These are phyloP conservation scores for Pelecanus crispus DNA, from an alignment of 2,113 vertebrate genomes.

Conservation along the genomic window DNA sequence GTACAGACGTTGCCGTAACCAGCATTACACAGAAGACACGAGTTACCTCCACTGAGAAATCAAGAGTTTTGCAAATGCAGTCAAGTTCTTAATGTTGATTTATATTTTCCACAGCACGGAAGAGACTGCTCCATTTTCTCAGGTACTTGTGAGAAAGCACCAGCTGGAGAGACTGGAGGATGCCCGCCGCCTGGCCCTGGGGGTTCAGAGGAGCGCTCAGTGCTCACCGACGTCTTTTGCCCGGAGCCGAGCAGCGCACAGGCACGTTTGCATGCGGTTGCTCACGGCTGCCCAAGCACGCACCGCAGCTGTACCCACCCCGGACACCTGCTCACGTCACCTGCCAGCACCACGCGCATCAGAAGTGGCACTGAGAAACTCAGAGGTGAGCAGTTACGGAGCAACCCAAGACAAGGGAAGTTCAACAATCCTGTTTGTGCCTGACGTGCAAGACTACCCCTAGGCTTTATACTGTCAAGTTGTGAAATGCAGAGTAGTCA, in stretches of 20 bases:
- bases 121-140: not conserved
- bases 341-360: fast-evolving
- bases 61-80: not conserved
- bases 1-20: not conserved
- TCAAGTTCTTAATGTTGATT: not conserved
- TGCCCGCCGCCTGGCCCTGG: fast-evolving
- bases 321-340: not conserved
- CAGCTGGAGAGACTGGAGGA: fast-evolving
- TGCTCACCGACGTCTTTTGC: fast-evolving
- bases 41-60: not conserved
- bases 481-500: not conserved
- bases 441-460: not conserved
- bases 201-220: fast-evolving
- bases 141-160: not conserved
- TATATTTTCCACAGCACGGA: not conserved
- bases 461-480: not conserved
- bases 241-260: fast-evolving
- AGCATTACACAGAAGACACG: not conserved
- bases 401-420: not conserved
- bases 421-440: fast-evolving
- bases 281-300: fast-evolving
- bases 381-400: too few relatives aligned
- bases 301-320: fast-evolving
- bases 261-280: fast-evolving
- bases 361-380: not conserved